Percentiles rank a stretch among this genome's conserved stretches.
phyloP scores from a whole-genome alignment of 2,797 vertebrate species.

The Pantherophis vulpinus region DNA sequence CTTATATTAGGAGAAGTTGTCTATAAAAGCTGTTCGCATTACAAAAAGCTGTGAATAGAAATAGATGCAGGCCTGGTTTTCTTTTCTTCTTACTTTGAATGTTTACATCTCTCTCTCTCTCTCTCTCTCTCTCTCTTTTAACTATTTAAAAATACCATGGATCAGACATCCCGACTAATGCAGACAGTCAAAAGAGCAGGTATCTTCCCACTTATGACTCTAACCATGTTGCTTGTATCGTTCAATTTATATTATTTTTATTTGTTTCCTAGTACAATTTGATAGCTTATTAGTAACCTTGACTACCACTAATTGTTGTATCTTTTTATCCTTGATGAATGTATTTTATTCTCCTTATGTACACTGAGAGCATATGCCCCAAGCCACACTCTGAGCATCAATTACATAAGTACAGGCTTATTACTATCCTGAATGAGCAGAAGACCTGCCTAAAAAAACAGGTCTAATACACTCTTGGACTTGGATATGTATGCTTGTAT shows the following conservation, averaged over 20 bases:
- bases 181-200: not conserved
- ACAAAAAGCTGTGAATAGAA: not conserved
- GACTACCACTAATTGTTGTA: too few relatives aligned
- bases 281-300: too few relatives aligned
- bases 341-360: too few relatives aligned
- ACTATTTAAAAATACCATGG: not conserved
- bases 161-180: not conserved
- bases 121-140: not conserved
- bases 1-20: not conserved
- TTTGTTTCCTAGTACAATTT: too few relatives aligned
- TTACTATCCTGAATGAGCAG: not conserved
- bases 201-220: too few relatives aligned
- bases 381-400: not conserved
- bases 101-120: not conserved
- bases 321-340: too few relatives aligned
- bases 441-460: not conserved
- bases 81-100: not conserved
- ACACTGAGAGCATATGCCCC: too few relatives aligned
- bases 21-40: not conserved
- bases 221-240: too few relatives aligned
- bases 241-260: too few relatives aligned
- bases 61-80: not conserved
- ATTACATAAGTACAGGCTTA: not conserved
- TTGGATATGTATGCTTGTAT: not conserved
- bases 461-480: not conserved